These are phyloP conservation scores for Pitta sordida DNA, from an alignment of 2,113 vertebrate species.

Conservation along the genomic window DNA sequence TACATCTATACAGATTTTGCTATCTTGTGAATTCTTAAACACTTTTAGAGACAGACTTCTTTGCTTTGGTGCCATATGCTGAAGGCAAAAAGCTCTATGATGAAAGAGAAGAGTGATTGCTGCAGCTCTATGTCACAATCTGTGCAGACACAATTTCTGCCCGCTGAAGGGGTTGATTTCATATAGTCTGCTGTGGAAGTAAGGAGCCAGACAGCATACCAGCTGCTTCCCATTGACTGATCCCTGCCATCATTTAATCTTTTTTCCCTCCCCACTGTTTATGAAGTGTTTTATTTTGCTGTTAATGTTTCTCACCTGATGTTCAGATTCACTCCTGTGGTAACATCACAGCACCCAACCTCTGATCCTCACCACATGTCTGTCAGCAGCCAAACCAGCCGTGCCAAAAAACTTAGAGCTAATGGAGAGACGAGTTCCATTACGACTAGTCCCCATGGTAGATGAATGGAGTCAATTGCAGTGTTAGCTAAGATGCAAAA, in stretches of 20 bases:
- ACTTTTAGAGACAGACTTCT: not conserved
- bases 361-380: not conserved
- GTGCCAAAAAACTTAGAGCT: not conserved
- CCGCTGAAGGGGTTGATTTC: not conserved
- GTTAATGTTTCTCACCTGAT: not conserved
- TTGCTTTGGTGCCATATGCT: not conserved
- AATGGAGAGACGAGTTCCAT: not conserved
- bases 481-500: not conserved
- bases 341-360: not conserved
- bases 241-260: not conserved
- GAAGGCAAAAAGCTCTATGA: not conserved
- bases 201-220: not conserved
- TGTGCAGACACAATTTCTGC: not conserved
- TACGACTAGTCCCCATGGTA: not conserved
- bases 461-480: not conserved
- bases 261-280: not conserved
- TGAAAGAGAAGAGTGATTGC: not conserved
- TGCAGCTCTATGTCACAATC: fast-evolving
- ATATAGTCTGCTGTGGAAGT: not conserved
- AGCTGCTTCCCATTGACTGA: not conserved
- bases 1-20: not conserved
- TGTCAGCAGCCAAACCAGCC: not conserved
- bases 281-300: not conserved
- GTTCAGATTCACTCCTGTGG: not conserved
- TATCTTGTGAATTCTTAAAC: not conserved